These are phyloP conservation scores for Variabilichromis moorii DNA, from an alignment of 2,113 vertebrate species.

Conservation along the genomic window DNA sequence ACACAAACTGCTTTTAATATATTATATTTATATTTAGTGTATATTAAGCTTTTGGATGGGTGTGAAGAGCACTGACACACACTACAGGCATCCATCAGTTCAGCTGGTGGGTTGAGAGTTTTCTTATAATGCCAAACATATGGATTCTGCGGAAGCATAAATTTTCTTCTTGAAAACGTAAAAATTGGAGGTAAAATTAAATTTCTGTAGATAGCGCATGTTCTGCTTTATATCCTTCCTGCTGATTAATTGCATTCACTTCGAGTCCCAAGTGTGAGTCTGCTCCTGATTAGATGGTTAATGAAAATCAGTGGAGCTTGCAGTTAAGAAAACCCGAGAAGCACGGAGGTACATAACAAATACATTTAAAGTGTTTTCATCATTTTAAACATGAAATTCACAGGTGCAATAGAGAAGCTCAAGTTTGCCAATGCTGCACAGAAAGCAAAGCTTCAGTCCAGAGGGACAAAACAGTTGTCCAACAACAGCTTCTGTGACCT, in stretches of 20 bases:
- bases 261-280: not conserved
- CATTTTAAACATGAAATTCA: not conserved
- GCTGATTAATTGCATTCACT: not conserved
- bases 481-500: constrained; percentile 37
- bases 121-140: not conserved
- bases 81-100: not conserved
- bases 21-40: not conserved
- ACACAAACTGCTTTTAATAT: not conserved
- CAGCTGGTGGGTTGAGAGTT: not conserved
- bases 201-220: not conserved
- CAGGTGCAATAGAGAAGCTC: not conserved
- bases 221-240: not conserved
- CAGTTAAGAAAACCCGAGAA: not conserved
- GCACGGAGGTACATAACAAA: not conserved
- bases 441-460: constrained; percentile 22
- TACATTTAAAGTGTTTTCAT: not conserved
- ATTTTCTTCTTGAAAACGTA: not conserved
- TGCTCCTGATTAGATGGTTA: constrained; percentile 6
- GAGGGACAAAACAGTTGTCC: constrained; percentile 53
- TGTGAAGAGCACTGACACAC: not conserved
- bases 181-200: not conserved
- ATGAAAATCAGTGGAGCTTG: not conserved
- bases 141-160: not conserved
- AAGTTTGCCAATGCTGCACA: constrained; percentile 7
- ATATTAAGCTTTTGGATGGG: not conserved